Base-by-base conservation (phyloP, 2,888 invertebrate genomes). In the Phymatocera aterrima region DNA sequence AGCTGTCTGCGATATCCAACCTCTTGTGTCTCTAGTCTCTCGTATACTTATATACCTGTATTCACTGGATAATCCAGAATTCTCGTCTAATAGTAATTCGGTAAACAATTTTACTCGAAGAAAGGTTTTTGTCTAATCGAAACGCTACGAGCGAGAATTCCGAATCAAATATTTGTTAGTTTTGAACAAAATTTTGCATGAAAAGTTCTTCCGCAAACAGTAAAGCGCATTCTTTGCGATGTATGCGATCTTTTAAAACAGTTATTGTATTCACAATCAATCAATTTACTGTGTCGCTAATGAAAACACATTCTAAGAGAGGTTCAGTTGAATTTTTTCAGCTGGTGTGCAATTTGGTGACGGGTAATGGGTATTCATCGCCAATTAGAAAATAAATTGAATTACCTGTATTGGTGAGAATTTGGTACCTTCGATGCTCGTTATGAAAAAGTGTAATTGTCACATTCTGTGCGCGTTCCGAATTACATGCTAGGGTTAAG, bases 1-100 rank as follows among this genome's bases (percentile, higher is more conserved):
- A 82, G 83, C 82, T 83, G 83, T 85, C 85, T 83, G 77, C 84
- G 83, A 82, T 83, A 83, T 83, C 83, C 81, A 77, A 81, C 82
- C 83, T 83, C 82, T 51, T 34, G 18, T 51, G 31, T 48, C 51
- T 68, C 46, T 51, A 34, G 31, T 51, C 21, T 34, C 34, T 46
- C n/a, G n/a, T n/a, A n/a, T n/a, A n/a, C n/a, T n/a, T n/a, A n/a
- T 68, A 46, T 51, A 51, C 18, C 72, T 34, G n/a, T n/a, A 51
- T 51, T 72, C 31, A 34, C 8, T 51, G 34, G 28, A 24, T 72
- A 12, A 34, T 51, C 3, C 51, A 51, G 51, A 34, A 31, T 31
- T 51, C 10, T 34, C n/a, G 8, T 34, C 5, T 28, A 24, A 6
- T 46, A 8, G 15, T 46, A 28, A 43, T 40, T 46, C 24, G 12